A percentile compares a stretch with the other conserved stretches of the same genome.
These are phyloP conservation scores for Rynchops niger DNA, from an alignment of 2,113 vertebrate species.

Conservation along the genomic window DNA sequence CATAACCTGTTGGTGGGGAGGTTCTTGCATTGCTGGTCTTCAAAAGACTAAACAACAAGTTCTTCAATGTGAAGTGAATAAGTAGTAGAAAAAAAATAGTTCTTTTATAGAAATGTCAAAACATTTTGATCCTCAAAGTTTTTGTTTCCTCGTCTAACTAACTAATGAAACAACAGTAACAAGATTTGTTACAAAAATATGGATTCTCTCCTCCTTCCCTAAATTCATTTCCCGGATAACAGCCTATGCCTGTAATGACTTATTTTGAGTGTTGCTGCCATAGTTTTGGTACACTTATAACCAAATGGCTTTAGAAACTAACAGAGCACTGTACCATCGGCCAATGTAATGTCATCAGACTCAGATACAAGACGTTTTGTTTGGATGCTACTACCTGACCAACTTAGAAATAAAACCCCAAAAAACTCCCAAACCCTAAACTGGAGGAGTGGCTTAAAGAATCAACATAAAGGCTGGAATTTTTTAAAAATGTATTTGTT, in stretches of 20 bases:
- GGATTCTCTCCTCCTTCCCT: not conserved
- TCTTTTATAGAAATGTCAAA: not conserved
- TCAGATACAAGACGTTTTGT: not conserved
- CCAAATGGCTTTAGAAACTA: not conserved
- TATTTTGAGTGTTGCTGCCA: not conserved
- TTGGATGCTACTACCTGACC: not conserved
- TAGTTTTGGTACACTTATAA: not conserved
- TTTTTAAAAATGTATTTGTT: not conserved
- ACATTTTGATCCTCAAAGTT: not conserved
- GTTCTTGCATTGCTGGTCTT: not conserved
- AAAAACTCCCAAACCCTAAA: rapidly evolving
- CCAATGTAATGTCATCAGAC: not conserved
- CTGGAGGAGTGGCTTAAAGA: not conserved
- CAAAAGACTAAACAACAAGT: not conserved
- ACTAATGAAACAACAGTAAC: not conserved
- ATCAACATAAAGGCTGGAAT: not conserved
- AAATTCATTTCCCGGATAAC: not conserved
- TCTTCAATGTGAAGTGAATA: not conserved
- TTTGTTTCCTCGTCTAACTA: not conserved
- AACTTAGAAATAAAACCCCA: not conserved
- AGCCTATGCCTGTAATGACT: not conserved
- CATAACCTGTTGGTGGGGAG: not conserved
- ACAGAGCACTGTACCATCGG: not conserved
- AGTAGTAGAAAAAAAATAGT: not conserved
- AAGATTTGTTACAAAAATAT: not conserved